Conservation (phyloP, 2,888 invertebrate species). For the Rhamnusium bicolor region DNA sequence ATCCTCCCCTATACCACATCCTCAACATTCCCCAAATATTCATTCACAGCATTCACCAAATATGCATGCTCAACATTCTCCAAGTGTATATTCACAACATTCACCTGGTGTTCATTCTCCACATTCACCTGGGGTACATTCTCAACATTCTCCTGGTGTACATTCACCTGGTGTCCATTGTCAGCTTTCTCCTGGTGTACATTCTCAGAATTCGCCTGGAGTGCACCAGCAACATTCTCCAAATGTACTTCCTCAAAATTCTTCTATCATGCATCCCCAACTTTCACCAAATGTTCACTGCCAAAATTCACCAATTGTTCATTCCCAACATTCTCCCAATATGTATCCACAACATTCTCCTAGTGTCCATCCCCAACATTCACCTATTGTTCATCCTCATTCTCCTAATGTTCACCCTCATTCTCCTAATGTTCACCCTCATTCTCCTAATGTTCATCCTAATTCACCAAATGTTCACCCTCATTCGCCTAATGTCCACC, state of each 20-base stretch:
- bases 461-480: background rate
- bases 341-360: constrained; percentile 17
- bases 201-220: constrained; percentile 27
- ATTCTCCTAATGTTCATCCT: constrained; percentile 3
- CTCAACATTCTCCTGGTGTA: constrained; percentile 37
- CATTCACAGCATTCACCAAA: constrained; percentile 53
- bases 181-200: background rate
- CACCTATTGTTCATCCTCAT: background rate
- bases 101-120: constrained; percentile 54
- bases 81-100: constrained; percentile 49
- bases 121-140: constrained; percentile 42
- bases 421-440: background rate
- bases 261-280: constrained; percentile 31
- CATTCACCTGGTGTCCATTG: constrained; percentile 23
- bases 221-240: constrained; percentile 28
- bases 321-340: background rate
- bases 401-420: background rate
- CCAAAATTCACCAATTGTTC: background rate
- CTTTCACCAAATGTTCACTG: background rate
- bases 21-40: constrained; percentile 49
- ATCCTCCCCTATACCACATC: constrained; percentile 53
- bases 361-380: background rate
- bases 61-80: constrained; percentile 51
- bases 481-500: background rate
- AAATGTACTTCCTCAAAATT: constrained; percentile 25